Evolutionary conservation across 2,797 vertebrate genomes (phyloP), one percentile per base, ranked within the genome.

Genomic region (Microchirus variegatus): DNA sequence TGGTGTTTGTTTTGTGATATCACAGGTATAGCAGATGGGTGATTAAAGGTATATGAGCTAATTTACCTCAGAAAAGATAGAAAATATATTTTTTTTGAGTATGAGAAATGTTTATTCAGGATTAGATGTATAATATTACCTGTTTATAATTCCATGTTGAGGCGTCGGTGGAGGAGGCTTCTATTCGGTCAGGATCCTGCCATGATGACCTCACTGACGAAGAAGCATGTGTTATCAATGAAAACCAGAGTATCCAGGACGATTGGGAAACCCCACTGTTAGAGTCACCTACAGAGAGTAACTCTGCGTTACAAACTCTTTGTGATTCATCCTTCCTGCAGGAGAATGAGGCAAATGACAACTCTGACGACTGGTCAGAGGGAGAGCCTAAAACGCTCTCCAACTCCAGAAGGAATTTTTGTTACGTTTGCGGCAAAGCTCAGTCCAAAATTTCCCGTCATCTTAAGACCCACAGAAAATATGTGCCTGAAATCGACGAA

Each of bases 341-440:
- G 52, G 58, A 70, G 1, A 31, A 3, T 31, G 31, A 5, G 40
- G 37, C 44, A 0, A 48, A 56, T 3, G 40, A 3, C 36, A 35
- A 5, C 49, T 44, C 43, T 0, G 48, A 56, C 3, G 46, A 43
- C 1, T 60, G 35, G 61, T 53, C 73, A 1, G 81, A 71, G 2
- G 26, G 6, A 16, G 19, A 58, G 4, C 1, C 5, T 2, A 38
- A 51, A 50, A 4, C 1, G 2, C 10, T 5, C 2, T 3, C 31
- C 13, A 16, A 0, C 10, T 59, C 56, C 8, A 71, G 1, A 0
- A 80, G 0, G 0, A 85, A 90, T 15, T 87, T 73, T 49, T 90
- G 89, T 50, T 89, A 72, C 1, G 50, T 90, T 37, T 90, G 87
- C 0, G 82, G 78, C 8, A 64, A 22, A 51, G 36, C 77, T 15